Conservation (phyloP, 2,888 invertebrate species). For the Dryadula phaetusa region DNA sequence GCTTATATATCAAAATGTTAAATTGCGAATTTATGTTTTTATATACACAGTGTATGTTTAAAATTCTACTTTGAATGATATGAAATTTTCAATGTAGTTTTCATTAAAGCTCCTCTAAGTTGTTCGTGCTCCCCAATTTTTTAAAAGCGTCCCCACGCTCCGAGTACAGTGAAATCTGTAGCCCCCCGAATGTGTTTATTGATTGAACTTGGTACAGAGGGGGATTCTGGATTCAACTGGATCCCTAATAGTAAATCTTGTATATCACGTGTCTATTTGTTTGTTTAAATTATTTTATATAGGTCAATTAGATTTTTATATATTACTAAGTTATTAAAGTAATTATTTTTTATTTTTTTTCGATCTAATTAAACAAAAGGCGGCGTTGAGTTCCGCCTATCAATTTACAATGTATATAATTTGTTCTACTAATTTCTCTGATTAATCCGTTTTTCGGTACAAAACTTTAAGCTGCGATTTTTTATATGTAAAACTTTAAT, state of each 20-base stretch:
- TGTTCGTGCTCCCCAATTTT: slow-evolving; percentile 26
- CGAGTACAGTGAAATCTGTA: slow-evolving; percentile 36
- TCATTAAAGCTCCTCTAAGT: slow-evolving; percentile 3
- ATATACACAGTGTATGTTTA: too few species aligned
- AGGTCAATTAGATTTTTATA: not conserved
- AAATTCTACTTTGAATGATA: too few species aligned
- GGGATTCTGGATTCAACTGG: slow-evolving; percentile 24
- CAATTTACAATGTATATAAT: too few species aligned
- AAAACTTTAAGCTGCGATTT: too few species aligned
- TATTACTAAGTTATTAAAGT: not conserved
- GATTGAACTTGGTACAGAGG: slow-evolving; percentile 37
- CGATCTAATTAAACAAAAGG: too few species aligned
- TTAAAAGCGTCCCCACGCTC: slow-evolving; percentile 29
- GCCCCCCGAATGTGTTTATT: slow-evolving; percentile 37
- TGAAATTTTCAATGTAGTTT: not conserved
- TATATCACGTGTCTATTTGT: slow-evolving; percentile 5
- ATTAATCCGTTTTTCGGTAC: too few species aligned
- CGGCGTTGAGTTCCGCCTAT: too few species aligned
- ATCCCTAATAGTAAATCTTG: slow-evolving; percentile 9
- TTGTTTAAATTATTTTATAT: slow-evolving; percentile 6
- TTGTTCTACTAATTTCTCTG: too few species aligned
- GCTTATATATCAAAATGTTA: too few species aligned
- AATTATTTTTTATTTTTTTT: not conserved
- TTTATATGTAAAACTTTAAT: not conserved
- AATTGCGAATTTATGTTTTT: too few species aligned